phyloP scores from a whole-genome alignment of 1,140 invertebrate species.

The Drosophila pandora region DNA sequence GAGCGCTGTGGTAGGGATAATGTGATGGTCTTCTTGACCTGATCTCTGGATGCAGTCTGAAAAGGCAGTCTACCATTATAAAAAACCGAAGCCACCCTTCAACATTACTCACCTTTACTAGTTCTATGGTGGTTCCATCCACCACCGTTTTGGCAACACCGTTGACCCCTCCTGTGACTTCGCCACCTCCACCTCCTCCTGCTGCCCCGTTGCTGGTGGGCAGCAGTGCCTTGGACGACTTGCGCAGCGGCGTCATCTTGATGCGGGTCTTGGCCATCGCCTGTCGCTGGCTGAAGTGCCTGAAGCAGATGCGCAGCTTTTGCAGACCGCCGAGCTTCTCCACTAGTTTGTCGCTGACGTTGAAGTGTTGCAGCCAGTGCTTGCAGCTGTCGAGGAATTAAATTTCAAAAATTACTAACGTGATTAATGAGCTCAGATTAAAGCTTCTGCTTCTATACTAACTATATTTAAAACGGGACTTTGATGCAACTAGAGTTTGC shows the following conservation, averaged over 20 bases:
- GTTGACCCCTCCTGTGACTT: slow-evolving; percentile 7
- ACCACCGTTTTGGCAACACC: slow-evolving; percentile 49
- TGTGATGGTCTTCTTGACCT: slow-evolving; percentile 33
- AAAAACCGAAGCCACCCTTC: background rate
- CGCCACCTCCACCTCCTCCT: background rate
- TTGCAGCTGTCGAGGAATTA: slow-evolving; percentile 60
- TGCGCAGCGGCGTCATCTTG: slow-evolving; percentile 75
- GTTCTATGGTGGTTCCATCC: slow-evolving; percentile 56
- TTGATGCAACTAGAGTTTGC: background rate
- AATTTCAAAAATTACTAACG: slow-evolving; percentile 15
- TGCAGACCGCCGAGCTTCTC: slow-evolving; percentile 63
- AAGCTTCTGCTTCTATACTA: slow-evolving; percentile 1
- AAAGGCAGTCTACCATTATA: background rate
- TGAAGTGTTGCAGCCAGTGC: slow-evolving; percentile 65
- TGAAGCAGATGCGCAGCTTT: slow-evolving; percentile 71
- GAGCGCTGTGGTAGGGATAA: slow-evolving; percentile 73
- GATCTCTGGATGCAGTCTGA: slow-evolving; percentile 33
- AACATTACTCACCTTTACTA: slow-evolving; percentile 53
- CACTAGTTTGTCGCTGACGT: slow-evolving; percentile 53
- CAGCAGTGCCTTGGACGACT: slow-evolving; percentile 50
- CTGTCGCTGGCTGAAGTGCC: slow-evolving; percentile 61
- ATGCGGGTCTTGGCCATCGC: slow-evolving; percentile 81
- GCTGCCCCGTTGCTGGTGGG: slow-evolving; percentile 3
- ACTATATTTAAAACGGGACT: background rate
- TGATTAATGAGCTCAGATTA: slow-evolving; percentile 9